Percentiles rank a stretch among this genome's conserved stretches.
Evolutionary conservation across 2,888 invertebrate genomes (phyloP).

Genomic region (Willowsia nigromaculata): DNA sequence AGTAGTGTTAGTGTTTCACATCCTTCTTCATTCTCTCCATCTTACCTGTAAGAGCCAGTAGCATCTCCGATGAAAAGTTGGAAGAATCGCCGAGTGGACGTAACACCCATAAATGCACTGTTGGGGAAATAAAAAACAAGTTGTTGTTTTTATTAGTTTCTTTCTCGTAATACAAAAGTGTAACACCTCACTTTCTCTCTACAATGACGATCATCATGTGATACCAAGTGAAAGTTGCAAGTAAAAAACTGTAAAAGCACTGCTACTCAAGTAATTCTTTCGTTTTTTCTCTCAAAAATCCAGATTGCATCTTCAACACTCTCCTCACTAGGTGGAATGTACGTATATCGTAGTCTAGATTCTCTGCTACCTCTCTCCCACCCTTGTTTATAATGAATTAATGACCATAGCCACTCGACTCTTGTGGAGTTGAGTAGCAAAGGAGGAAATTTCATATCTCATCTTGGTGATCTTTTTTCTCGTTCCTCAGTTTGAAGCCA

Average conservation of each 20-base stretch:
- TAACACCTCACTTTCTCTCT: neutral
- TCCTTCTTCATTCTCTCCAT: neutral
- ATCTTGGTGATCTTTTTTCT: constrained; percentile 40
- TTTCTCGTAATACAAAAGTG: constrained; percentile 4
- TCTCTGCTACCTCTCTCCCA: neutral
- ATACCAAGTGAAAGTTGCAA: constrained; percentile 40
- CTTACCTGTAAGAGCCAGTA: constrained; percentile 97
- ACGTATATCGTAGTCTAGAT: too few relatives aligned
- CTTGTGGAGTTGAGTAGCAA: constrained; percentile 2
- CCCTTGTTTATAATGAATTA: constrained; percentile 63
- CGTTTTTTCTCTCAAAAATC: neutral
- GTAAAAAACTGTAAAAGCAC: constrained; percentile 15
- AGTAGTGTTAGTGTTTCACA: neutral
- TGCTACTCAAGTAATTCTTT: neutral
- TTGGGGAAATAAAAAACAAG: constrained; percentile 64
- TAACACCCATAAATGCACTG: constrained; percentile 99
- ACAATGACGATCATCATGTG: neutral
- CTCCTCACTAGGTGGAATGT: neutral
- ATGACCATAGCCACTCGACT: constrained; percentile 34
- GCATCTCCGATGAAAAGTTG: constrained; percentile 98
- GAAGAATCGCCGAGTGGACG: constrained; percentile 98
- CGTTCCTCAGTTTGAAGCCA: constrained; percentile 24
- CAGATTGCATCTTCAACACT: constrained; percentile 11
- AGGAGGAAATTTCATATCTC: constrained; percentile 61
- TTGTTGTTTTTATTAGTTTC: constrained; percentile 57